phyloP scores from a whole-genome alignment of 2,797 vertebrate genomes.

The Pelodytes ibericus region DNA sequence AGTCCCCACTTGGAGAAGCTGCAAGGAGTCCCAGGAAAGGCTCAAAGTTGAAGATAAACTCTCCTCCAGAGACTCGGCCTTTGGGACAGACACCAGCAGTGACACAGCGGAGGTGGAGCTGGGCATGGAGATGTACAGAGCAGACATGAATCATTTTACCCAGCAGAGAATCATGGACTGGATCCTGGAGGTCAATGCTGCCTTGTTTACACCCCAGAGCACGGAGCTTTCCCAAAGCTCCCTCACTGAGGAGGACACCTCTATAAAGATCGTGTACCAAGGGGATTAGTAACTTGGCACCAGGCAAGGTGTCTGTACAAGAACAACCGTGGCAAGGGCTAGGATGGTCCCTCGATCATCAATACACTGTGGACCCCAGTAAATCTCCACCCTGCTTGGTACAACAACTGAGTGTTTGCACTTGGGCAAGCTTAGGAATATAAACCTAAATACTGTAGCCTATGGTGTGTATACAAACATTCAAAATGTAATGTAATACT shows the following conservation, averaged over 20 bases:
- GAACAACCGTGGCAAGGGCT: too few relatives aligned
- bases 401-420: too few relatives aligned
- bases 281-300: conserved; percentile 60
- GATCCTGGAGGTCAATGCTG: conserved; percentile 72
- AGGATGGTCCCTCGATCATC: too few relatives aligned
- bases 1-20: conserved; percentile 10
- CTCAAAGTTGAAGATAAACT: conserved; percentile 20
- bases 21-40: not conserved
- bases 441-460: too few relatives aligned
- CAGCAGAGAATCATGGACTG: conserved; percentile 73
- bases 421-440: too few relatives aligned
- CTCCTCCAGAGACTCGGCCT: conserved; percentile 12
- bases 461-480: too few relatives aligned
- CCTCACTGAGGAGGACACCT: conserved; percentile 69
- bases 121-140: conserved; percentile 33
- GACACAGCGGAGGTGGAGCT: conserved; percentile 26
- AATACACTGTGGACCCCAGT: too few relatives aligned
- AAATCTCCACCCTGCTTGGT: too few relatives aligned
- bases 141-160: conserved; percentile 67
- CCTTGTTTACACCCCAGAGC: conserved; percentile 65
- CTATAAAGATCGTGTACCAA: conserved; percentile 73
- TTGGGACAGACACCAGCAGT: conserved; percentile 37
- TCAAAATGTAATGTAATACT: too few relatives aligned
- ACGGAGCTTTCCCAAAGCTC: conserved; percentile 13
- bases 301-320: too few relatives aligned